Evolutionary conservation across 1,140 invertebrate genomes (phyloP).

Genomic region (Phymastichus coffea): DNA sequence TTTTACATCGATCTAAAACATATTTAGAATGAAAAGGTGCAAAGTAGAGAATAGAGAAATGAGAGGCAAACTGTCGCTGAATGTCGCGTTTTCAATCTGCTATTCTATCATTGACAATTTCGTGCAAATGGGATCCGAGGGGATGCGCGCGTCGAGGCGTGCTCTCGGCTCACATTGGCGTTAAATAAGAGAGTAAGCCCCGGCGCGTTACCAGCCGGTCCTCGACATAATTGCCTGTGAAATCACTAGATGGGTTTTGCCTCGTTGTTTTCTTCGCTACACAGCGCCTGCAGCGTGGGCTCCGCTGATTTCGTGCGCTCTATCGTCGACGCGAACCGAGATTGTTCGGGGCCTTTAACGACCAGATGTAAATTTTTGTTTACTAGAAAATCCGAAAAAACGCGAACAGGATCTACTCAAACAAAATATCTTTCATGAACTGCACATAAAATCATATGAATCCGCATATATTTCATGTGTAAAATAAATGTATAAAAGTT

Average conservation of each 20-base stretch:
- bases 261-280: slow-evolving; percentile 47
- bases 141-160: slow-evolving; percentile 37
- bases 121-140: slow-evolving; percentile 45
- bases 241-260: slow-evolving; percentile 51
- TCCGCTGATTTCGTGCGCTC: too few species aligned
- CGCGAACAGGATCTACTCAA: too few species aligned
- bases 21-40: slow-evolving; percentile 6
- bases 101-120: slow-evolving; percentile 55
- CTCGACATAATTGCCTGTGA: slow-evolving; percentile 52
- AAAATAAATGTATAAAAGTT: too few species aligned
- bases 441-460: too few species aligned
- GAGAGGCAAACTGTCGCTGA: slow-evolving; percentile 25
- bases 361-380: too few species aligned
- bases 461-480: too few species aligned
- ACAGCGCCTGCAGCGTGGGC: too few species aligned
- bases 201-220: slow-evolving; percentile 23
- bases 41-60: slow-evolving; percentile 13
- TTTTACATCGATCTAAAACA: too few species aligned
- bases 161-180: slow-evolving; percentile 54
- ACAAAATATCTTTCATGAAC: too few species aligned
- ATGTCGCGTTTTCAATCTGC: slow-evolving; percentile 52
- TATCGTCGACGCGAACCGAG: too few species aligned
- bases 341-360: too few species aligned
- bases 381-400: too few species aligned
- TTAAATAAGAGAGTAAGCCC: slow-evolving; percentile 55